These are phyloP conservation scores for Brachyopa scutellaris DNA, from an alignment of 2,888 invertebrate genomes.

Conservation along the genomic window DNA sequence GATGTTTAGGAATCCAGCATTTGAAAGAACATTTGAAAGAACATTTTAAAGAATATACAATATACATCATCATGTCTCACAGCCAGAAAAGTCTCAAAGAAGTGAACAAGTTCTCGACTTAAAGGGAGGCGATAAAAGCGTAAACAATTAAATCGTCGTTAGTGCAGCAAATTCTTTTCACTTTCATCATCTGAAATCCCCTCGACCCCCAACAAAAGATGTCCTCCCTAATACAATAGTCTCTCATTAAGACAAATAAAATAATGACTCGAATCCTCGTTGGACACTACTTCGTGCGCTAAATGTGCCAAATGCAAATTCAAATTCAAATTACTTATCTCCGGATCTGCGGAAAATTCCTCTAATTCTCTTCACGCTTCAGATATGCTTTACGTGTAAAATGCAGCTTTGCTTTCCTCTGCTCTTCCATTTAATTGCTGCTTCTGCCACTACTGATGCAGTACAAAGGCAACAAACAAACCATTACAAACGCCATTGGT, in stretches of 20 bases:
- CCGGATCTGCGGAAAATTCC: constrained; percentile 23
- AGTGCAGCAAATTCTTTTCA: no score
- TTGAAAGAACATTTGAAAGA: no score
- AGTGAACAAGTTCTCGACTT: no score
- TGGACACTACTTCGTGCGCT: constrained; percentile 4
- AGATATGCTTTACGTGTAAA: constrained; percentile 17
- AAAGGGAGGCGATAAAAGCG: no score
- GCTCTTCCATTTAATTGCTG: constrained; percentile 40
- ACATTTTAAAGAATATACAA: no score
- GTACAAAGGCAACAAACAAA: constrained; percentile 28
- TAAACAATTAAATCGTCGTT: no score
- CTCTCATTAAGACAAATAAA: constrained; percentile 13
- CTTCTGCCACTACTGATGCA: not conserved
- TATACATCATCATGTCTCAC: no score
- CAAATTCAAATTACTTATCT: constrained; percentile 4
- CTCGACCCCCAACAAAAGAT: constrained; percentile 13
- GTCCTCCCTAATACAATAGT: constrained; percentile 15
- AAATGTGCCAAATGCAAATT: constrained; percentile 43
- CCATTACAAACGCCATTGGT: constrained; percentile 5
- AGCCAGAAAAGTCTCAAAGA: no score
- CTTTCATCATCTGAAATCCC: no score
- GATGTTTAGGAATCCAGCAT: no score
- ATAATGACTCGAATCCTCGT: constrained; percentile 23
- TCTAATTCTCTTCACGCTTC: constrained; percentile 37
- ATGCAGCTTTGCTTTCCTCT: not conserved